phyloP scores from a whole-genome alignment of 1,140 invertebrate genomes.

The Maniola jurtina region DNA sequence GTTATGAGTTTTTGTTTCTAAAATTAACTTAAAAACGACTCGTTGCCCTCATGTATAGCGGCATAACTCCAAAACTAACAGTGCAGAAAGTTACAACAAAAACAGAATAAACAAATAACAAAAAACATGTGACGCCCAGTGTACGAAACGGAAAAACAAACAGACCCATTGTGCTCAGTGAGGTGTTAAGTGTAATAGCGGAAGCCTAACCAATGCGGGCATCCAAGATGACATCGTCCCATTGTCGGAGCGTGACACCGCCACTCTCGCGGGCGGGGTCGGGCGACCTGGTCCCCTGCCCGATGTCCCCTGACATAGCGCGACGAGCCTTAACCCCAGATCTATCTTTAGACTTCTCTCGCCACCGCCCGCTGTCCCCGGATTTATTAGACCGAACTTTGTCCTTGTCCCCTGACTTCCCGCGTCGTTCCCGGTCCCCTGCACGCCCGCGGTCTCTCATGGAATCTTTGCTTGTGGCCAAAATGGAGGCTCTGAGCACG shows the following conservation, averaged over 20 bases:
- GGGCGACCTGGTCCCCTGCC: constrained; percentile 42
- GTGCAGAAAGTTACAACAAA: neutral
- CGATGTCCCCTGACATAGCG: constrained; percentile 44
- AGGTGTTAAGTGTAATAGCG: constrained; percentile 30
- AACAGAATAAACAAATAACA: neutral
- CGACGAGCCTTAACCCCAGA: constrained; percentile 38
- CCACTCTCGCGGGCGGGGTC: constrained; percentile 64
- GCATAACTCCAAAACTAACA: neutral
- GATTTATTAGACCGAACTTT: constrained; percentile 45
- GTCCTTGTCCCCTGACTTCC: constrained; percentile 56
- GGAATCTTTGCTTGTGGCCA: constrained; percentile 87
- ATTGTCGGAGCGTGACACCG: constrained; percentile 70
- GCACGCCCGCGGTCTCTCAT: constrained; percentile 84
- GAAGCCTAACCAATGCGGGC: constrained; percentile 58
- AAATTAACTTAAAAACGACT: no score
- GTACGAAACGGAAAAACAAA: neutral
- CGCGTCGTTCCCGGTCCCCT: constrained; percentile 68
- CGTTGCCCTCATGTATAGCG: neutral
- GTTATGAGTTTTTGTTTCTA: no score
- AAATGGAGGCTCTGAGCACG: constrained; percentile 83
- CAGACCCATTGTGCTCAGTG: constrained; percentile 14
- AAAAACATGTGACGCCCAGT: neutral
- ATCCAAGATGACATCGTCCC: constrained; percentile 72
- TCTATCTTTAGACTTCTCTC: constrained; percentile 39
- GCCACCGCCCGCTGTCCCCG: constrained; percentile 42